These are phyloP conservation scores for Ptyas mucosa DNA, from an alignment of 2,113 vertebrate genomes.

Conservation along the genomic window DNA sequence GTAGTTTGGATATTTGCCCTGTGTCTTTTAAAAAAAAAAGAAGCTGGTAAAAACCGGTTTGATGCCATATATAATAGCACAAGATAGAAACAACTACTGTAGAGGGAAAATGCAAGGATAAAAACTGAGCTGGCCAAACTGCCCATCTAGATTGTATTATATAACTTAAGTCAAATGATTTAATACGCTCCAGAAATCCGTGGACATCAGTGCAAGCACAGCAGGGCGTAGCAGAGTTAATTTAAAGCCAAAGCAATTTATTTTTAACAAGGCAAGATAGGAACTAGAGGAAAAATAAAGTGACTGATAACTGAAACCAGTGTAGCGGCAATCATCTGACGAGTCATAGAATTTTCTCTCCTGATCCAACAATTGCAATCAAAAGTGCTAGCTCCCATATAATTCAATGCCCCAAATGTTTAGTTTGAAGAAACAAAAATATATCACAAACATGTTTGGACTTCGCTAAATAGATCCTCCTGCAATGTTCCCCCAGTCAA, in stretches of 20 bases:
- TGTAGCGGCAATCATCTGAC: neutral
- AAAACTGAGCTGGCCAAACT: neutral
- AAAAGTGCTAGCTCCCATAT: neutral
- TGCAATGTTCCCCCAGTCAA: neutral
- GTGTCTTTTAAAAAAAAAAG: rapidly evolving
- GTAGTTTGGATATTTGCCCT: rapidly evolving
- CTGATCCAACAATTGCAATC: neutral
- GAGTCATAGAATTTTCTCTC: neutral
- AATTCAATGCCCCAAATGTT: neutral
- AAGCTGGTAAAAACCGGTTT: neutral
- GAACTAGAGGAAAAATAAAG: neutral
- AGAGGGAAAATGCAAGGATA: neutral
- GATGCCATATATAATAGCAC: neutral
- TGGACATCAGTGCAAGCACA: neutral
- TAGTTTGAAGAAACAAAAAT: neutral
- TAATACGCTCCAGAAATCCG: neutral
- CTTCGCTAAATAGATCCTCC: neutral
- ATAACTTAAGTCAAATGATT: neutral
- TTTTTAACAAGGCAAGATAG: neutral
- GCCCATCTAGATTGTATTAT: neutral
- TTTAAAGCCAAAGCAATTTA: conserved; percentile 10
- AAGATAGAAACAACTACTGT: neutral
- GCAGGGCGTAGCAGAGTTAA: conserved; percentile 25
- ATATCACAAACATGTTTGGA: neutral
- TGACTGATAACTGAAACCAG: neutral